These are phyloP conservation scores for Lepidochitona cinerea DNA, from an alignment of 2,888 invertebrate species.

Conservation along the genomic window DNA sequence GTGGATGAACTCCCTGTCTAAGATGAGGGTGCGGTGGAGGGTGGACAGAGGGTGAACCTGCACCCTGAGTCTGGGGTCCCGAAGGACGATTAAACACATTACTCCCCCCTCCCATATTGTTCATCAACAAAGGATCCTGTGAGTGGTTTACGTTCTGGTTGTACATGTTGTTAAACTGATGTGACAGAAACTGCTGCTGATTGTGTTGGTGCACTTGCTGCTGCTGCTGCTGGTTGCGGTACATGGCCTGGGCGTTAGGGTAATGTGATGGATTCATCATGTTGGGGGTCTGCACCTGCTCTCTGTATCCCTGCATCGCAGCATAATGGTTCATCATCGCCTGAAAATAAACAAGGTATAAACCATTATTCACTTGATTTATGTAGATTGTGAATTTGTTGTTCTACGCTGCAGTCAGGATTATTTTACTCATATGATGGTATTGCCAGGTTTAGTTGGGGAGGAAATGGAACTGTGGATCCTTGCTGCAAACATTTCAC, in stretches of 20 bases:
- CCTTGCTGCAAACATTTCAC: too few relatives aligned
- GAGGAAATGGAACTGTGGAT: too few relatives aligned
- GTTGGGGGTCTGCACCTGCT: not conserved
- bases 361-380: too few relatives aligned
- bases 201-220: not conserved
- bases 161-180: not conserved
- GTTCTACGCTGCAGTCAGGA: too few relatives aligned
- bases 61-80: not conserved
- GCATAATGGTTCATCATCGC: not conserved
- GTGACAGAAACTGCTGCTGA: not conserved
- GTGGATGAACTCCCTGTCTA: conserved; percentile 10
- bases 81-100: not conserved
- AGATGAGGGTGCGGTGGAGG: conserved; percentile 2
- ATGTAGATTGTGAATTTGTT: too few relatives aligned
- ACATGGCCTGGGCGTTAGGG: not conserved
- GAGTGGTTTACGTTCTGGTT: not conserved
- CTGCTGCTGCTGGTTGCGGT: not conserved
- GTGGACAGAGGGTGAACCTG: not conserved
- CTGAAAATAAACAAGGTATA: not conserved
- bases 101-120: not conserved
- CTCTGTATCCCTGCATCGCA: conserved; percentile 2
- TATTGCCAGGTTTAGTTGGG: too few relatives aligned
- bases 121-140: conserved; percentile 1
- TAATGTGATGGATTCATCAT: not conserved
- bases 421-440: too few relatives aligned